These are phyloP conservation scores for Passerculus sandwichensis DNA, from an alignment of 2,797 vertebrate genomes.

Conservation along the genomic window DNA sequence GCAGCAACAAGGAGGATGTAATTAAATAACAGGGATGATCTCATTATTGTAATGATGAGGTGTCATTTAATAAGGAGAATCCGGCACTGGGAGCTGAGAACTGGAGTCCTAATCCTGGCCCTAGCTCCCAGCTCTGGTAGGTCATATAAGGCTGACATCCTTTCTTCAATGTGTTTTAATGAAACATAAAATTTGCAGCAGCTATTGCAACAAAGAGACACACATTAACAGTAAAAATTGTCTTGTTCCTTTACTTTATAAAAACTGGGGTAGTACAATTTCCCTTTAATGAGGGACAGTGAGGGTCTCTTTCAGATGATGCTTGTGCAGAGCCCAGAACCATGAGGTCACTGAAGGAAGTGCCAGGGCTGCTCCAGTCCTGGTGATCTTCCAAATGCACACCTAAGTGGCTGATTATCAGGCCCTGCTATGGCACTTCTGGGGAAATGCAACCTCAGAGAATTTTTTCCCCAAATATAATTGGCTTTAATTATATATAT, in stretches of 20 bases:
- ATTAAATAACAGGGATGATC: slow-evolving; percentile 63
- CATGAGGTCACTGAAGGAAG: not conserved
- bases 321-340: not conserved
- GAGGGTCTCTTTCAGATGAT: not conserved
- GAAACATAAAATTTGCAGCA: not conserved
- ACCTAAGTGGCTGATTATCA: not conserved
- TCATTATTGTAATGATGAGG: slow-evolving; percentile 60
- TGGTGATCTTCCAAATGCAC: not conserved
- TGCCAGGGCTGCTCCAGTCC: not conserved
- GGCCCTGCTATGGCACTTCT: not conserved
- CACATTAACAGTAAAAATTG: not conserved
- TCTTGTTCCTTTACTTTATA: not conserved
- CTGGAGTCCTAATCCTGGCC: not conserved
- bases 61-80: slow-evolving; percentile 50
- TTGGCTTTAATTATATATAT: not conserved
- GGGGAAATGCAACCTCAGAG: not conserved
- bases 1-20: slow-evolving; percentile 52
- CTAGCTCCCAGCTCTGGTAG: not conserved
- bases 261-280: not conserved
- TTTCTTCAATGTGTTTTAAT: not conserved
- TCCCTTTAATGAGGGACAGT: not conserved
- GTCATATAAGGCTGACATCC: not conserved
- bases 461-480: not conserved
- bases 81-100: slow-evolving; percentile 9
- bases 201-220: not conserved